Evolutionary conservation across 2,888 invertebrate species (phyloP).

Genomic region (Stenchaetothrips biformis): DNA sequence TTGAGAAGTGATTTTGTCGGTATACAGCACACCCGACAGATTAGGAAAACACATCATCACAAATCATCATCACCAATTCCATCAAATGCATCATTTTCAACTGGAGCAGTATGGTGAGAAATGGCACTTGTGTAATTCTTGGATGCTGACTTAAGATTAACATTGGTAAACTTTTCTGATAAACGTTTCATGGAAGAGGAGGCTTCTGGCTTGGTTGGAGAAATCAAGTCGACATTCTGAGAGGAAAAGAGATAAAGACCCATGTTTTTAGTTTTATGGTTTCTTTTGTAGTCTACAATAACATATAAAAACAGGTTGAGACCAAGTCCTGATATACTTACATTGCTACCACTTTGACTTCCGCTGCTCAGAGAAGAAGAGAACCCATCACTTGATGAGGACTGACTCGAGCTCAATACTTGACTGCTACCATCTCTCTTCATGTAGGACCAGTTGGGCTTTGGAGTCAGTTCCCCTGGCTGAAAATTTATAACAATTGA

Average conservation of each 20-base stretch:
- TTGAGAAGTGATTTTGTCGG: no score
- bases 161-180: constrained; percentile 60
- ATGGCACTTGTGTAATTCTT: neutral
- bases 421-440: constrained; percentile 69
- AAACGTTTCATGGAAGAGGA: constrained; percentile 71
- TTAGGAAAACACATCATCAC: constrained; percentile 45
- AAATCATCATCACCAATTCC: constrained; percentile 93
- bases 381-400: constrained; percentile 26
- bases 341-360: constrained; percentile 11
- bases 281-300: no score
- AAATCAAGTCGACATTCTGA: constrained; percentile 55
- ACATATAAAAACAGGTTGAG: no score
- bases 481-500: constrained; percentile 34
- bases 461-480: constrained; percentile 39
- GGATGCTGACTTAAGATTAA: constrained; percentile 37
- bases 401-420: constrained; percentile 51
- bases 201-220: constrained; percentile 54
- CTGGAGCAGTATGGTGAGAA: constrained; percentile 41
- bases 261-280: no score
- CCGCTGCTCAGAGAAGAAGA: neutral
- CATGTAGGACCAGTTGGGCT: constrained; percentile 58
- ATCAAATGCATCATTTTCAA: constrained; percentile 90
- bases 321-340: constrained; percentile 42
- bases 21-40: no score
- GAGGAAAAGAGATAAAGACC: constrained; percentile 39